phyloP scores from a whole-genome alignment of 2,797 vertebrate genomes.

The Aythya fuligula region DNA sequence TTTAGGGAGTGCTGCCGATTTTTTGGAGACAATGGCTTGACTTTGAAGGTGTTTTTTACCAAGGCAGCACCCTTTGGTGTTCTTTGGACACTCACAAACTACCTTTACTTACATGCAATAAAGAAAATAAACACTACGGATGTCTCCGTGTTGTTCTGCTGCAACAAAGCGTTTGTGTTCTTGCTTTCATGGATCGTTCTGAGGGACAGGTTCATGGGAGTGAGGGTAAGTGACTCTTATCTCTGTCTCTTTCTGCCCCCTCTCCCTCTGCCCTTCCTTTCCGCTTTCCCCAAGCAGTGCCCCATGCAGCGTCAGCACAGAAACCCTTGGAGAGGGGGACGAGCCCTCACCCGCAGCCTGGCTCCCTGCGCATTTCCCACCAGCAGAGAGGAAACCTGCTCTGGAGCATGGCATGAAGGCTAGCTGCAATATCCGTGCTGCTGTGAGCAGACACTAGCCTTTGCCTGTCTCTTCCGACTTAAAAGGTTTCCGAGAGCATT shows the following conservation, averaged over 20 bases:
- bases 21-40: conserved; percentile 95
- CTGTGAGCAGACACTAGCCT: background rate
- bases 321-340: background rate
- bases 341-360: background rate
- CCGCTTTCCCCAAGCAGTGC: background rate
- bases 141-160: conserved; percentile 96
- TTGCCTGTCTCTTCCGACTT: background rate
- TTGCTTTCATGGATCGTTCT: conserved; percentile 98
- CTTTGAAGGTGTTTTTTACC: conserved; percentile 92
- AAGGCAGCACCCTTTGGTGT: conserved; percentile 94
- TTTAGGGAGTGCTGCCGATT: conserved; percentile 95
- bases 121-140: conserved; percentile 98
- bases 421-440: background rate
- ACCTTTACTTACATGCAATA: conserved; percentile 98
- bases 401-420: fast-evolving
- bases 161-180: conserved; percentile 98
- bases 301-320: fast-evolving
- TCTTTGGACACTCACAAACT: conserved; percentile 98
- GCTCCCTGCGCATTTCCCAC: background rate
- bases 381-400: background rate
- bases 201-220: conserved; percentile 98
- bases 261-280: conserved; percentile 9
- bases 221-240: conserved; percentile 89
- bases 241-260: conserved; percentile 65
- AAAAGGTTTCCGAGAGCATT: background rate